phyloP scores from a whole-genome alignment of 2,113 vertebrate genomes.

The Cottus gobio region DNA sequence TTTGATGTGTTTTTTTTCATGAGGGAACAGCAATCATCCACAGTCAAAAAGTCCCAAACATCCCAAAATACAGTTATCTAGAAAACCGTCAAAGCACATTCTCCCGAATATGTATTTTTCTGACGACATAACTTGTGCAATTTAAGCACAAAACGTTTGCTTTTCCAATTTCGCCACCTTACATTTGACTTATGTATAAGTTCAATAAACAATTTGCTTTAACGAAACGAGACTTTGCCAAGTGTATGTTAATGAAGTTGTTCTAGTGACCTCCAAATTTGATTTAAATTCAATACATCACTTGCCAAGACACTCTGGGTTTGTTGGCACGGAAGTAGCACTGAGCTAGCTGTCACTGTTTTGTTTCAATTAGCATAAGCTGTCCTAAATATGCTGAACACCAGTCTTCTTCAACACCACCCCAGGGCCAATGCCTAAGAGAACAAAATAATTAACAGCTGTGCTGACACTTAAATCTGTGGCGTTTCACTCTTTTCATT shows the following conservation, averaged over 20 bases:
- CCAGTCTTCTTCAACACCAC: constrained; percentile 42
- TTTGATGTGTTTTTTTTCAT: constrained; percentile 30
- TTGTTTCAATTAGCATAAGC: constrained; percentile 51
- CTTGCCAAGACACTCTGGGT: constrained; percentile 26
- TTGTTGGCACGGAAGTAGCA: constrained; percentile 12
- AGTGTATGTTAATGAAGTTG: constrained; percentile 20
- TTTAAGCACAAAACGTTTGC: not conserved
- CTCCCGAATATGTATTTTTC: not conserved
- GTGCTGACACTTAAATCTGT: constrained; percentile 59
- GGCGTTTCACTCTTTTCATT: constrained; percentile 62
- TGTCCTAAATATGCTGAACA: constrained; percentile 54
- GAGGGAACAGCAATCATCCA: constrained; percentile 6
- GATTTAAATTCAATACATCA: constrained; percentile 30
- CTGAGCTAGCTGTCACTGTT: constrained; percentile 32
- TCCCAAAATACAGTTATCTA: not conserved
- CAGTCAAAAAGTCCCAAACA: not conserved
- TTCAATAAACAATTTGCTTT: not conserved
- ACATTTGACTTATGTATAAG: not conserved
- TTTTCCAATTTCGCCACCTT: not conserved
- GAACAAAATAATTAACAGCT: constrained; percentile 68
- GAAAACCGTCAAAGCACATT: not conserved
- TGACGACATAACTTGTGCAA: not conserved
- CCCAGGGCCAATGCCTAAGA: constrained; percentile 44
- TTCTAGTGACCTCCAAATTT: constrained; percentile 37
- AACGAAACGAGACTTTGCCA: constrained; percentile 8